Conservation (phyloP, 2,797 vertebrate genomes). For the Melanotaenia parkinsoni region DNA sequence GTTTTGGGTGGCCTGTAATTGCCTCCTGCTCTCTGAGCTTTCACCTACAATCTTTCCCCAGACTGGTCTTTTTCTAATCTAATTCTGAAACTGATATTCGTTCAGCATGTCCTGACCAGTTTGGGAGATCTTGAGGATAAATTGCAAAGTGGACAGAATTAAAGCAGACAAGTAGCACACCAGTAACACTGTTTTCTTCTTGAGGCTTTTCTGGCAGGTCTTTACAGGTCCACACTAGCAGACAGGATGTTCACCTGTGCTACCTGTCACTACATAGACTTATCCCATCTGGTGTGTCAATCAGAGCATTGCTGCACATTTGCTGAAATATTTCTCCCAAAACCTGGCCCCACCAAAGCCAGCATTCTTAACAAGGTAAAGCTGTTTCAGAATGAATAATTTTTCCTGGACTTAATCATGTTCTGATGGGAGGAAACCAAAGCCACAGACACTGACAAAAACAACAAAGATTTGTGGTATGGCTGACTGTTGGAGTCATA, state of each 20-base stretch:
- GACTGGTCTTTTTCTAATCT: conserved; percentile 10
- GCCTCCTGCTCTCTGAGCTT: conserved; percentile 39
- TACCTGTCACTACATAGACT: conserved; percentile 65
- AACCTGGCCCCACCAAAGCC: conserved; percentile 27
- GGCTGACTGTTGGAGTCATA: conserved; percentile 41
- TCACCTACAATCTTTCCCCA: conserved; percentile 31
- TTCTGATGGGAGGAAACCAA: conserved; percentile 49
- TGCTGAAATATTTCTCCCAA: conserved; percentile 24
- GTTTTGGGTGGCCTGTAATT: conserved; percentile 58
- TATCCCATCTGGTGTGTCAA: conserved; percentile 53
- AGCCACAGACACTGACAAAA: conserved; percentile 41
- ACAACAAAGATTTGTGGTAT: conserved; percentile 30
- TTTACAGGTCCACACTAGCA: conserved; percentile 74
- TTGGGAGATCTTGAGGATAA: conserved; percentile 2
- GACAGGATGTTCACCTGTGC: conserved; percentile 75
- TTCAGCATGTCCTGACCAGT: conserved; percentile 19
- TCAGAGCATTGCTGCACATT: conserved; percentile 41
- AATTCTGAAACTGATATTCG: background rate
- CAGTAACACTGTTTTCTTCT: conserved; percentile 58
- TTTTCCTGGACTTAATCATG: conserved; percentile 61
- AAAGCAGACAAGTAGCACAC: conserved; percentile 28
- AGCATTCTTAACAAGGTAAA: conserved; percentile 29
- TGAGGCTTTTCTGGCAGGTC: conserved; percentile 66
- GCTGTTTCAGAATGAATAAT: conserved; percentile 57
- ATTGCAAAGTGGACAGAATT: conserved; percentile 26